Percentiles rank a stretch among this genome's conserved stretches.
phyloP scores from a whole-genome alignment of 2,888 invertebrate species.

The Trissolcus brochymenae region DNA sequence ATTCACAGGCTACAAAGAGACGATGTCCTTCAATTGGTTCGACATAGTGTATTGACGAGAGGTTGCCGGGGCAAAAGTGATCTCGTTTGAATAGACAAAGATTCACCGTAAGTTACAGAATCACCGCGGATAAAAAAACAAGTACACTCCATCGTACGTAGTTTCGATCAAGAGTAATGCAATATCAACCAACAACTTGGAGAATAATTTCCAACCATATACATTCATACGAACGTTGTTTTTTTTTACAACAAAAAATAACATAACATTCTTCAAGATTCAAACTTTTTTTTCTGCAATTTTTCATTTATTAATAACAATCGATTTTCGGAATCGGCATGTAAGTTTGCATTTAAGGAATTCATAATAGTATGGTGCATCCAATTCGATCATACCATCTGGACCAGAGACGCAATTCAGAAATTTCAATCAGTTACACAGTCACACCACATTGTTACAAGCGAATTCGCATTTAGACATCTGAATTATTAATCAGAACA shows the following conservation, averaged over 20 bases:
- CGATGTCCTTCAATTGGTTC: constrained; percentile 60
- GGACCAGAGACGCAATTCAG: not conserved
- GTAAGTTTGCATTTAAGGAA: constrained; percentile 1
- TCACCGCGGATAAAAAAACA: constrained; percentile 22
- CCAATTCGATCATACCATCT: constrained; percentile 2
- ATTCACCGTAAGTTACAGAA: constrained; percentile 33
- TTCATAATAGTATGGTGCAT: not conserved
- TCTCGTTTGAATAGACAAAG: constrained; percentile 50
- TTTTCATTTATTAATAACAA: not conserved
- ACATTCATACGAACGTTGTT: too few relatives aligned
- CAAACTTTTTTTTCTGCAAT: too few relatives aligned
- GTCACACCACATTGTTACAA: not conserved
- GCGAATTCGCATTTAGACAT: not conserved
- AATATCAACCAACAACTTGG: too few relatives aligned
- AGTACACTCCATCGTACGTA: constrained; percentile 10
- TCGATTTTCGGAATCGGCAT: not conserved
- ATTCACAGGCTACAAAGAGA: constrained; percentile 72
- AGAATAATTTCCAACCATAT: too few relatives aligned
- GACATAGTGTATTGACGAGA: constrained; percentile 49
- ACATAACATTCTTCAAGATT: too few relatives aligned
- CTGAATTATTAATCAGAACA: too few relatives aligned
- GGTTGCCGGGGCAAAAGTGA: constrained; percentile 52
- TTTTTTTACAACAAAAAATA: too few relatives aligned
- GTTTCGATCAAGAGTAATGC: constrained; percentile 15
- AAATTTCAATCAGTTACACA: constrained; percentile 1